Percentiles rank a stretch among this genome's conserved stretches.
Conservation (phyloP, 1,140 invertebrate genomes). For the Catajapyx aquilonaris region DNA sequence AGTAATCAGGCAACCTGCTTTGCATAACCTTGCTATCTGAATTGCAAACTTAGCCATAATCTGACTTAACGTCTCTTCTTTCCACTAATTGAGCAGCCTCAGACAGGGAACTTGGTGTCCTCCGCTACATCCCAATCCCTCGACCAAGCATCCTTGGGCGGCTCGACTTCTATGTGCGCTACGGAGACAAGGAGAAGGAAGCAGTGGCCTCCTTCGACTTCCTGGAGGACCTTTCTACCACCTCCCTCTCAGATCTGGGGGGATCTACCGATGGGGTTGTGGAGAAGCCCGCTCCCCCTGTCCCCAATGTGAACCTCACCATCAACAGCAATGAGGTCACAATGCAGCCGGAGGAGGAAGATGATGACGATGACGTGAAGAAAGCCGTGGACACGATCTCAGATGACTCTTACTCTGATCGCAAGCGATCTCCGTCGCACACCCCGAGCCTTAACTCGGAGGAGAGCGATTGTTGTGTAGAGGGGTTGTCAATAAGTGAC, state of each 20-base stretch:
- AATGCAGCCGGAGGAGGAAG: slow-evolving; percentile 10
- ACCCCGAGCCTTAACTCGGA: slow-evolving; percentile 8
- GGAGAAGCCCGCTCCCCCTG: slow-evolving; percentile 14
- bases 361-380: slow-evolving; percentile 7
- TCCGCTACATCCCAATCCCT: slow-evolving; percentile 24
- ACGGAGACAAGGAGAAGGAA: slow-evolving; percentile 50
- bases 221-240: slow-evolving; percentile 39
- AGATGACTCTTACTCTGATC: not conserved
- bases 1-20: no score
- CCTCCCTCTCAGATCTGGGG: slow-evolving; percentile 10
- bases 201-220: slow-evolving; percentile 58
- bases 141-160: slow-evolving; percentile 47
- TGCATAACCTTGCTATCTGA: no score
- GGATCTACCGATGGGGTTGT: slow-evolving; percentile 10
- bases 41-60: no score
- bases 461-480: slow-evolving; percentile 14
- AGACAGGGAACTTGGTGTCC: slow-evolving; percentile 25
- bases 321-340: no score
- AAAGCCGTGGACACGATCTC: slow-evolving; percentile 4
- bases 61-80: no score
- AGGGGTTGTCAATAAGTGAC: slow-evolving; percentile 18
- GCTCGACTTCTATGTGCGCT: slow-evolving; percentile 49
- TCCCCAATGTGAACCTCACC: no score
- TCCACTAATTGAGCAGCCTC: no score
- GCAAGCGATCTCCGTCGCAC: slow-evolving; percentile 4